phyloP scores from a whole-genome alignment of 2,888 invertebrate species.

The Thereva nobilitata region DNA sequence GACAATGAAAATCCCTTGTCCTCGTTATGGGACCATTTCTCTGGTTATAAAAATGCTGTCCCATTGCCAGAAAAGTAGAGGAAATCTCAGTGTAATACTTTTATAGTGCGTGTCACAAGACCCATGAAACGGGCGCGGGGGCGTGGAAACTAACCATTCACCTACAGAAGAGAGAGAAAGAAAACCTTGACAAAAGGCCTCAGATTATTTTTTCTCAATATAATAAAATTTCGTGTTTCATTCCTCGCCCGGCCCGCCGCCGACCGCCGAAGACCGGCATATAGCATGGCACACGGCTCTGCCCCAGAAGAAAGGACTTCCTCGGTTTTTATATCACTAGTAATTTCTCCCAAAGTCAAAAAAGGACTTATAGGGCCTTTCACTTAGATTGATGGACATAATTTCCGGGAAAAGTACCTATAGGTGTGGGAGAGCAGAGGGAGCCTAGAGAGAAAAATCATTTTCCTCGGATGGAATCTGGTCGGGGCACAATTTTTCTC shows the following conservation, averaged over 20 bases:
- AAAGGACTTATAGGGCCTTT: slow-evolving; percentile 68
- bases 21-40: slow-evolving; percentile 16
- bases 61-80: neutral
- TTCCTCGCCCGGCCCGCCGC: too few species aligned
- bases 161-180: too few species aligned
- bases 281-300: neutral
- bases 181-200: too few species aligned
- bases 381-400: slow-evolving; percentile 44
- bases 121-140: neutral
- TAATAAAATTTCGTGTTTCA: too few species aligned
- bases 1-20: neutral
- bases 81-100: slow-evolving; percentile 20
- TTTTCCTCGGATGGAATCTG: slow-evolving; percentile 22
- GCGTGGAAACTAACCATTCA: neutral
- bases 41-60: neutral
- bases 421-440: neutral
- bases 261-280: neutral
- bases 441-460: slow-evolving; percentile 1
- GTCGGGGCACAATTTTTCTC: slow-evolving; percentile 22
- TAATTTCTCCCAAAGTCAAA: neutral
- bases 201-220: too few species aligned
- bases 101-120: neutral
- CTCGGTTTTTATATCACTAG: slow-evolving; percentile 5
- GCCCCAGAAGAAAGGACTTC: slow-evolving; percentile 1
- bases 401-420: slow-evolving; percentile 34